A percentile compares a stretch with the other conserved stretches of the same genome.
Evolutionary conservation across 2,797 vertebrate species (phyloP).

Genomic region (Diplodus puntazzo): DNA sequence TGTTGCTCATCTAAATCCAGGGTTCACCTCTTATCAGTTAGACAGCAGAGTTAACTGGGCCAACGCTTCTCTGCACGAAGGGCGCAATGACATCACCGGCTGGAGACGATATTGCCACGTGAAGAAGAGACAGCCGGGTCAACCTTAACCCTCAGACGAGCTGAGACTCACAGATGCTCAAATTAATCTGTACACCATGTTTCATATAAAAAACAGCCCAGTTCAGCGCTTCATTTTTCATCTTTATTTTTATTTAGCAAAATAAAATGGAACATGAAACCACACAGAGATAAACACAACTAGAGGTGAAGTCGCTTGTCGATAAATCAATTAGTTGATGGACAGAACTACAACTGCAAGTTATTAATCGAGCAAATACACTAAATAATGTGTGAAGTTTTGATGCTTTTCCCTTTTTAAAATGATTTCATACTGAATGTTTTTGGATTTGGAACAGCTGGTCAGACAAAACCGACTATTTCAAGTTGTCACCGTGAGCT

Average conservation of each 20-base stretch:
- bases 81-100: conserved; percentile 68
- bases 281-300: neutral
- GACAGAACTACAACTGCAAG: neutral
- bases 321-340: neutral
- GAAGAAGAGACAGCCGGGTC: neutral
- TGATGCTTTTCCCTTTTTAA: neutral
- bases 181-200: neutral
- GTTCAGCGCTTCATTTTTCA: neutral
- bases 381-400: neutral
- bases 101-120: conserved; percentile 22
- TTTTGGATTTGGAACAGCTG: neutral
- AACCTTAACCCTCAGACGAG: conserved; percentile 9
- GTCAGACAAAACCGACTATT: neutral
- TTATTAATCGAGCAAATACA: neutral
- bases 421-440: neutral
- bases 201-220: neutral
- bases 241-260: conserved; percentile 17
- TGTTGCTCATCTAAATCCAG: conserved; percentile 61
- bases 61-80: conserved; percentile 13
- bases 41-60: conserved; percentile 61
- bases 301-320: neutral
- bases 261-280: conserved; percentile 1
- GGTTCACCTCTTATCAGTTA: conserved; percentile 76
- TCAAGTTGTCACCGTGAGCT: neutral
- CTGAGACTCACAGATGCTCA: neutral